Base-by-base conservation (phyloP, 2,797 vertebrate genomes). In the Dendrocincla tyrannina region DNA sequence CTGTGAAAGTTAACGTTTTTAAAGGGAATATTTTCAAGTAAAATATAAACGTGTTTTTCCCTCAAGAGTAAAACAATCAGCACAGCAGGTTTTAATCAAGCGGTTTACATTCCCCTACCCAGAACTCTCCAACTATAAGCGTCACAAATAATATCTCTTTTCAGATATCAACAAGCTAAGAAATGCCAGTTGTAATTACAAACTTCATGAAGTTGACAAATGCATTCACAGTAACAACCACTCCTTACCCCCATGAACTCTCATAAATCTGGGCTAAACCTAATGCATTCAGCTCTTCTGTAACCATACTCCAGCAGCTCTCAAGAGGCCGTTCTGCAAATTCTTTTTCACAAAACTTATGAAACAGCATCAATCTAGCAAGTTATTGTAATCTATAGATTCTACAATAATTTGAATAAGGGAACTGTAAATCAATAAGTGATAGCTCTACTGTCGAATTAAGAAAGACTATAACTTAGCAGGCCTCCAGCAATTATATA, bases 61-160 rank as follows among this genome's bases (percentile, higher is more conserved):
- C 55, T 52, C 33, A 76, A 67, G 74, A 85, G 63, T 82, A 76
- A 82, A 96, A 87, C 81, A 85, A 96, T 92, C 82, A 91, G 52
- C 68, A 92, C 88, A 95, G 92, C 67, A 94, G 84, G 91, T 91
- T 95, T 95, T 89, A 95, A 96, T 96, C 60, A 93, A 85, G 33
- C 55, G 33, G 47, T 83, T 95, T 92, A 82, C 60, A 67, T 90
- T 94, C 74, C 49, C 64, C 27, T 85, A 67, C 33, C 24, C 64
- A 74, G 68, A 91, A 70, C 59, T 83, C 79, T 90, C 73, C 78
- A 92, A 56, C 52, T 70, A 53, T 52, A 79, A 91, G 60, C 0
- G 0, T 68, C 93, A 88, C 78, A 95, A 93, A 91, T 55, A 90
- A 62, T 85, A 25, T 82, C 44, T 82, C 52, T 77, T 80, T 91